Percentiles rank a stretch among this genome's conserved stretches.
These are phyloP conservation scores for Megamerina dolium DNA, from an alignment of 2,888 invertebrate genomes.

Conservation along the genomic window DNA sequence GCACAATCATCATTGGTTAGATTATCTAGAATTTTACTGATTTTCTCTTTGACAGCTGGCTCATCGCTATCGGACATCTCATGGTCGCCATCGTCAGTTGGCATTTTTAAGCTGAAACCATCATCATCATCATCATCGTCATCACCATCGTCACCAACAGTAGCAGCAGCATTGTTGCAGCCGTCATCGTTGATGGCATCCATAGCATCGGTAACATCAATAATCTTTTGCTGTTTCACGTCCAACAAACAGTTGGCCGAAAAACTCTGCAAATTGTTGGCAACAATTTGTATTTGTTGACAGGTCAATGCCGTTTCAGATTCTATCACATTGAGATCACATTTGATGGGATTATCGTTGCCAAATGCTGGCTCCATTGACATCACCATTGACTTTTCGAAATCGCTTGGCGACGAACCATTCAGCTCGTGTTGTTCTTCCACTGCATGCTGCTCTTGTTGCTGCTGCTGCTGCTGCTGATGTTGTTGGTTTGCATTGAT, in stretches of 20 bases:
- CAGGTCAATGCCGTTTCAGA: constrained; percentile 20
- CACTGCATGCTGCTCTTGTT: constrained; percentile 12
- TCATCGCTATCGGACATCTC: constrained; percentile 43
- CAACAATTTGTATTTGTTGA: constrained; percentile 15
- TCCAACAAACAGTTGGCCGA: constrained; percentile 16
- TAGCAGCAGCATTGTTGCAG: constrained; percentile 6
- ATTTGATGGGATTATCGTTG: constrained; percentile 12
- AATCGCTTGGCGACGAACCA: background rate
- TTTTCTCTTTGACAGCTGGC: constrained; percentile 43
- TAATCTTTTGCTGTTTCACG: background rate
- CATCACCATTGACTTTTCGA: too few relatives aligned
- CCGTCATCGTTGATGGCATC: constrained; percentile 11
- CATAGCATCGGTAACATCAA: constrained; percentile 1
- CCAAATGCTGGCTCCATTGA: too few relatives aligned
- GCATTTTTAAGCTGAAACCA: constrained; percentile 42
- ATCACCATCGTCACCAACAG: constrained; percentile 13
- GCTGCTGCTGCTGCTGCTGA: constrained; percentile 12
- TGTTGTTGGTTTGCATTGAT: constrained; percentile 8
- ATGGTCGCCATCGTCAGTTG: constrained; percentile 36
- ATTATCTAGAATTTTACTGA: constrained; percentile 44
- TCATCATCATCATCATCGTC: constrained; percentile 42
- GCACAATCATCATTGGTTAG: constrained; percentile 44
- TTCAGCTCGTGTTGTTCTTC: background rate
- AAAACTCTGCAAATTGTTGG: constrained; percentile 13
- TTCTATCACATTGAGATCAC: constrained; percentile 29